Evolutionary conservation across 2,888 invertebrate species (phyloP).

Genomic region (Subacronicta megacephala): DNA sequence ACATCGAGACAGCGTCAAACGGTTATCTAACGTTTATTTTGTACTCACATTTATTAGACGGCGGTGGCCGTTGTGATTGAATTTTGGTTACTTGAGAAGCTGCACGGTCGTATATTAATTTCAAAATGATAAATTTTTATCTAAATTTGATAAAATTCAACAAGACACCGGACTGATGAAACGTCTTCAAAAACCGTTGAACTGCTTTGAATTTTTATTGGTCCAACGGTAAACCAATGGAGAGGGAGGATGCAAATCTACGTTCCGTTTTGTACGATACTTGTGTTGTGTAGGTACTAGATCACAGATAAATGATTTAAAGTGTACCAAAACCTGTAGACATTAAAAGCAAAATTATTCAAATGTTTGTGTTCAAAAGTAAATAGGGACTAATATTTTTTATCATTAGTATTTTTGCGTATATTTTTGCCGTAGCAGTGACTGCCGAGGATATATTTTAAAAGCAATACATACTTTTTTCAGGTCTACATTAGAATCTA

Average conservation of each 20-base stretch:
- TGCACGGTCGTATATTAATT: constrained; percentile 65
- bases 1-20: constrained; percentile 76
- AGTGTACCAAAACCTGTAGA: no score
- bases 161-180: constrained; percentile 80
- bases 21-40: constrained; percentile 60
- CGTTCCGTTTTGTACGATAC: constrained; percentile 60
- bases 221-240: constrained; percentile 70
- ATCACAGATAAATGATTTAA: no score
- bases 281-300: no score
- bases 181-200: constrained; percentile 86
- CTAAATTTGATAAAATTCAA: constrained; percentile 74
- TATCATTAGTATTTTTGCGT: no score
- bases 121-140: constrained; percentile 67
- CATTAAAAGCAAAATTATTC: no score
- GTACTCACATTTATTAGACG: constrained; percentile 78
- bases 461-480: no score
- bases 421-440: no score
- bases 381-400: no score
- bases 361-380: no score
- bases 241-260: constrained; percentile 45
- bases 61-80: constrained; percentile 75
- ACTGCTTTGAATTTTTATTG: constrained; percentile 74
- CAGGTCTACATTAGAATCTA: no score
- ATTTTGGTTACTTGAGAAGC: constrained; percentile 65
- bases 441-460: no score